A percentile compares a stretch with the other conserved stretches of the same genome.
phyloP scores from a whole-genome alignment of 2,113 vertebrate genomes.

The Ictidomys tridecemlineatus region DNA sequence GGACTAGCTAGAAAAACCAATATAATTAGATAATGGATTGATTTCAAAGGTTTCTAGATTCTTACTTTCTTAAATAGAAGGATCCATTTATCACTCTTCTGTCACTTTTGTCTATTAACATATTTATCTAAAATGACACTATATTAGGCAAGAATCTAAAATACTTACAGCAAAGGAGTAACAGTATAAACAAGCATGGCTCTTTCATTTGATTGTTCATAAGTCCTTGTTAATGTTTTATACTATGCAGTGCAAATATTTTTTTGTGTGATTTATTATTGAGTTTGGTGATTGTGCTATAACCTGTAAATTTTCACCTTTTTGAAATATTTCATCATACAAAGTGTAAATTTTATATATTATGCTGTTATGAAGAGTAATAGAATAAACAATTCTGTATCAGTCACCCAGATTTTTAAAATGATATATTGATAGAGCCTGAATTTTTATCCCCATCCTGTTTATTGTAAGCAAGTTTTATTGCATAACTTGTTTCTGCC shows the following conservation, averaged over 20 bases:
- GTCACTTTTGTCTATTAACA: not conserved
- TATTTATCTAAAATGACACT: not conserved
- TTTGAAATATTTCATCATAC: slow-evolving; percentile 14
- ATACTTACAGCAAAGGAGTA: not conserved
- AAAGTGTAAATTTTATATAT: not conserved
- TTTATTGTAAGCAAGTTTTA: not conserved
- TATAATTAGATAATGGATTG: not conserved
- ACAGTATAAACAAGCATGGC: not conserved
- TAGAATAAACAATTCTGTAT: not conserved
- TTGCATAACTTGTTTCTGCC: slow-evolving; percentile 16
- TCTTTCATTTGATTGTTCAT: not conserved
- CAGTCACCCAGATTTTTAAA: not conserved
- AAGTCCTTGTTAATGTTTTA: not conserved
- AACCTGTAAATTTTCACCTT: slow-evolving; percentile 12
- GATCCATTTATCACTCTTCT: slow-evolving; percentile 1
- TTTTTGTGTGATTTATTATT: not conserved
- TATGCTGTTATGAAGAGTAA: not conserved
- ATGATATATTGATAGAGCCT: not conserved
- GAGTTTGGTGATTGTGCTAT: not conserved
- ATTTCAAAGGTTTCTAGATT: slow-evolving; percentile 9
- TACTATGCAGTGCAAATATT: not conserved
- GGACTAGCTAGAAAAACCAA: not conserved
- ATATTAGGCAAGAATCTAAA: not conserved
- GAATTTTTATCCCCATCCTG: too few species aligned
- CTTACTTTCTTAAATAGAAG: slow-evolving; percentile 4